These are phyloP conservation scores for Zosterops japonicus DNA, from an alignment of 2,113 vertebrate species.

Conservation along the genomic window DNA sequence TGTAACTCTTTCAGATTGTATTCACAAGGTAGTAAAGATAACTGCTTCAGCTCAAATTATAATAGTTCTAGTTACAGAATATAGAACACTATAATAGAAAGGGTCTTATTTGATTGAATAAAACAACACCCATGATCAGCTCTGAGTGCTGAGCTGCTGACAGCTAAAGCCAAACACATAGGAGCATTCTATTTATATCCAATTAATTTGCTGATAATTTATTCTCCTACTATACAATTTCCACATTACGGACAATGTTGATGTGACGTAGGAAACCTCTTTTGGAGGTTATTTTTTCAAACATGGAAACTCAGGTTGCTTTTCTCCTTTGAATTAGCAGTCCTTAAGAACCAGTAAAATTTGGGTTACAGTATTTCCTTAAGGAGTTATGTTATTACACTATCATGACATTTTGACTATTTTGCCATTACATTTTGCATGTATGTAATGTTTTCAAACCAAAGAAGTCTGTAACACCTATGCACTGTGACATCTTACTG, in stretches of 20 bases:
- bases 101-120: conserved; percentile 46
- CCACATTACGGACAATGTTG: background rate
- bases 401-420: background rate
- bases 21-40: conserved; percentile 61
- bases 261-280: background rate
- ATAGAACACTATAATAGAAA: conserved; percentile 40
- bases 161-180: conserved; percentile 44
- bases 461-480: background rate
- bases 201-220: conserved; percentile 66
- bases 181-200: conserved; percentile 49
- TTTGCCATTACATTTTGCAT: background rate
- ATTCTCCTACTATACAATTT: conserved; percentile 30
- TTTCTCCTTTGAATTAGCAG: background rate
- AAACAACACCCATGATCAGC: conserved; percentile 46
- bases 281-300: background rate
- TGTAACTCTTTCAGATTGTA: conserved; percentile 55
- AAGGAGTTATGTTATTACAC: fast-evolving
- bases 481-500: background rate
- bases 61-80: conserved; percentile 46
- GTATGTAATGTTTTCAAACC: background rate
- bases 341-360: background rate
- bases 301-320: background rate
- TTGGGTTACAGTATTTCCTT: background rate
- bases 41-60: conserved; percentile 60
- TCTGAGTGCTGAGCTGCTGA: conserved; percentile 33